These are phyloP conservation scores for Halcyon badia DNA, from an alignment of 2,797 vertebrate genomes.

Conservation along the genomic window DNA sequence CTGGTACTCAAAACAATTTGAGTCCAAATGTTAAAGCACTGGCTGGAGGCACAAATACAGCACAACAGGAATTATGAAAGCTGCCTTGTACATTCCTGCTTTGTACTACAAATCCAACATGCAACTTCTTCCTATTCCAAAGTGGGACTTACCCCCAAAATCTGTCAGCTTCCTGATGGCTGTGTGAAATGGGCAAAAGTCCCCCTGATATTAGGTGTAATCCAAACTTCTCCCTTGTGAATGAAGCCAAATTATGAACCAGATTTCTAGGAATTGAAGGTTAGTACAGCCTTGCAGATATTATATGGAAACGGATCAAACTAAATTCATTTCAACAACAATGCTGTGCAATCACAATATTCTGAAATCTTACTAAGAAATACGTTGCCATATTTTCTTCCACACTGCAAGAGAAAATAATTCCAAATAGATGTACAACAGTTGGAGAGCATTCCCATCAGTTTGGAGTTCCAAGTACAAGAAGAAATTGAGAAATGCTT, in stretches of 20 bases:
- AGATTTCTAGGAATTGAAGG: slow-evolving; percentile 1
- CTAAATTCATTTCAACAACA: neutral
- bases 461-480: slow-evolving; percentile 28
- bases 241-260: slow-evolving; percentile 7
- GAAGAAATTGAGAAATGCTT: slow-evolving; percentile 63
- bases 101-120: slow-evolving; percentile 29
- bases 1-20: slow-evolving; percentile 63
- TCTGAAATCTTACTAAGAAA: slow-evolving; percentile 21
- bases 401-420: slow-evolving; percentile 40
- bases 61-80: slow-evolving; percentile 46
- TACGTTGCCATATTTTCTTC: slow-evolving; percentile 6
- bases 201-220: neutral
- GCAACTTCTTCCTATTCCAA: neutral
- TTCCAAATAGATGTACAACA: neutral
- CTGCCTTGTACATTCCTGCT: slow-evolving; percentile 42
- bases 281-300: neutral
- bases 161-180: slow-evolving; percentile 5
- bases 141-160: neutral
- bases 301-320: neutral
- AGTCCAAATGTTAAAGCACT: slow-evolving; percentile 70
- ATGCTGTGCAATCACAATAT: neutral
- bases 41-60: slow-evolving; percentile 72
- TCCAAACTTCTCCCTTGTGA: neutral
- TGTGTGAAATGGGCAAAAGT: neutral
- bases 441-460: neutral